Percentiles rank a stretch among this genome's conserved stretches.
Conservation (phyloP, 2,113 vertebrate species). For the Malurus melanocephalus region DNA sequence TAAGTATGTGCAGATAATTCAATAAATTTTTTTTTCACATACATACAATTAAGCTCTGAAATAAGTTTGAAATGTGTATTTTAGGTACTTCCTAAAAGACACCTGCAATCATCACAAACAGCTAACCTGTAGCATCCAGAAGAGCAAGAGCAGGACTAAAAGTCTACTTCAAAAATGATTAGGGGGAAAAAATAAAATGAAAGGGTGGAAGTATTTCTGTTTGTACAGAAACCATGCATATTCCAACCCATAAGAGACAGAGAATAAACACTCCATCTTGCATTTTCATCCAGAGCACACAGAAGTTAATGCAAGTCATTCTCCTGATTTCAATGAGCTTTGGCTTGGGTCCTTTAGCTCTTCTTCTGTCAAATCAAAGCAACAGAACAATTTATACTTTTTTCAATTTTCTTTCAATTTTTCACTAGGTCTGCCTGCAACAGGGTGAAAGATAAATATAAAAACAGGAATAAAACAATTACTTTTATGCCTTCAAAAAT, state of each 20-base stretch:
- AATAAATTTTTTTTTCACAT: neutral
- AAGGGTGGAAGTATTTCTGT: neutral
- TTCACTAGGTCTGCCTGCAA: neutral
- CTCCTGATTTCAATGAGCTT: neutral
- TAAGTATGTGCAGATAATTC: neutral
- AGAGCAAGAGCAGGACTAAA: neutral
- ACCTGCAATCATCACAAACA: neutral
- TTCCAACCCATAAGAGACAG: neutral
- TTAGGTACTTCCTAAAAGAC: neutral
- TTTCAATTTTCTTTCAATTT: neutral
- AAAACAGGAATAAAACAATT: neutral
- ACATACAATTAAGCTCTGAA: neutral
- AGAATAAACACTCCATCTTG: neutral
- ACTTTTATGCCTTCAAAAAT: neutral
- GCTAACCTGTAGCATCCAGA: neutral
- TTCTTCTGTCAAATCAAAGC: slow-evolving; percentile 9
- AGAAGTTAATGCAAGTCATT: neutral
- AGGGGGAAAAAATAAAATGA: neutral
- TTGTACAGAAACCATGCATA: neutral
- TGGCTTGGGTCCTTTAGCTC: neutral
- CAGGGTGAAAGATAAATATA: neutral
- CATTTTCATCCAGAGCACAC: neutral
- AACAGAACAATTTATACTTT: slow-evolving; percentile 12
- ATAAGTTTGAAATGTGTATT: neutral
- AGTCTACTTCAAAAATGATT: neutral